Evolutionary conservation across 2,113 vertebrate species (phyloP).

Genomic region (Xerus inauris): DNA sequence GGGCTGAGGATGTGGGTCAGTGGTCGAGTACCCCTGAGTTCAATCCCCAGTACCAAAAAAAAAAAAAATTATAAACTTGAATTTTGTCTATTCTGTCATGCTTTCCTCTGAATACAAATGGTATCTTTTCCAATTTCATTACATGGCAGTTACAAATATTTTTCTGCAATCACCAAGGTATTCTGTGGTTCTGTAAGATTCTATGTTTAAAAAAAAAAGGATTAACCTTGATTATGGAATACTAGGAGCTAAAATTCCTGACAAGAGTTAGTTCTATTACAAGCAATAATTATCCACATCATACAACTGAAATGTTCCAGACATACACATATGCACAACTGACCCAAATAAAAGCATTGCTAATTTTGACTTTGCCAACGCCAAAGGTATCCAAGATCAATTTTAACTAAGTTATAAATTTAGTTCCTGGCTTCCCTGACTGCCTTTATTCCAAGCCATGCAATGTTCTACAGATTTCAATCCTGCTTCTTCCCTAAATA

Average conservation of each 20-base stretch:
- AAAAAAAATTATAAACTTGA: constrained; percentile 12
- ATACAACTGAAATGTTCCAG: neutral
- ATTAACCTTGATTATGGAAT: constrained; percentile 10
- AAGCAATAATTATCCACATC: constrained; percentile 17
- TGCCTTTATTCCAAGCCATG: neutral
- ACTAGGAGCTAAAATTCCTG: constrained; percentile 16
- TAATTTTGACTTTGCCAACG: constrained; percentile 36
- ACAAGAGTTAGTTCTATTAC: constrained; percentile 20
- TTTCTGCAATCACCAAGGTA: neutral
- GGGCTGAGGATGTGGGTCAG: too few relatives aligned
- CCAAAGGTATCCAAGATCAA: constrained; percentile 24
- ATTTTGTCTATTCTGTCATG: neutral
- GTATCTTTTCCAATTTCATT: constrained; percentile 38
- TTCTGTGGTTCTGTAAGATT: neutral
- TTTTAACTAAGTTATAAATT: constrained; percentile 30
- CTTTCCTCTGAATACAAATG: constrained; percentile 7
- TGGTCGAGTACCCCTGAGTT: too few relatives aligned
- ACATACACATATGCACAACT: neutral
- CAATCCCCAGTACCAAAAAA: too few relatives aligned
- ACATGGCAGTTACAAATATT: neutral
- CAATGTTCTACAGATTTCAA: constrained; percentile 44
- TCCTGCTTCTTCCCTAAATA: neutral
- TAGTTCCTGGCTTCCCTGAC: neutral
- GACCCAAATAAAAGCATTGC: neutral
- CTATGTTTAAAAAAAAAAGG: neutral